These are phyloP conservation scores for Eristalis intricaria DNA, from an alignment of 2,888 invertebrate genomes.

Conservation along the genomic window DNA sequence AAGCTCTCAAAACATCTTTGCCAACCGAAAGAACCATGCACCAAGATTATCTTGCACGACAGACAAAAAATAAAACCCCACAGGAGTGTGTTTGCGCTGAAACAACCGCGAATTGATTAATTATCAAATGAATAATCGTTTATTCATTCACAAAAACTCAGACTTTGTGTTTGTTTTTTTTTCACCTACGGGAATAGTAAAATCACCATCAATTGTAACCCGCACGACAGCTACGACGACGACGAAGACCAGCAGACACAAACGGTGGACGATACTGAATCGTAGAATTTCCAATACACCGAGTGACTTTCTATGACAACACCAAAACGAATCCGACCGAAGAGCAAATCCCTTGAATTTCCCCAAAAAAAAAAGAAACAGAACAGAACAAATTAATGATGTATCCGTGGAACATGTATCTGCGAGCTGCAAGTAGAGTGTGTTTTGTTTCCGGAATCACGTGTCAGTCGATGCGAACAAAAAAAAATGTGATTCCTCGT, in stretches of 20 bases:
- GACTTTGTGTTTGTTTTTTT: not conserved
- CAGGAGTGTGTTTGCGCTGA: not conserved
- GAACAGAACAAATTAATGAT: not conserved
- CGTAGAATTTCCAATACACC: constrained; percentile 4
- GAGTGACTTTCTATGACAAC: constrained; percentile 17
- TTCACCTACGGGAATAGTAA: not conserved
- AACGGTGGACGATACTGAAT: constrained; percentile 19
- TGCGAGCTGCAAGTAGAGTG: not conserved
- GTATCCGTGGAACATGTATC: not conserved
- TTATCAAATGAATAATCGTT: not conserved
- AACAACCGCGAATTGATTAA: not conserved
- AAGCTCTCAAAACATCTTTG: not conserved
- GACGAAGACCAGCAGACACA: constrained; percentile 1
- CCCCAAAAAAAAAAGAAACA: not conserved
- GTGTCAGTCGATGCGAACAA: constrained; percentile 13
- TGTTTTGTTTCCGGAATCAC: constrained; percentile 26
- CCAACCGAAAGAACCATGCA: not conserved
- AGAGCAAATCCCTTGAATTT: constrained; percentile 10
- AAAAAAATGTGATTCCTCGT: constrained; percentile 2
- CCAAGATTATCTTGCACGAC: not conserved
- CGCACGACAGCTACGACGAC: not conserved
- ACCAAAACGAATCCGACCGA: not conserved
- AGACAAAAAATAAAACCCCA: not conserved
- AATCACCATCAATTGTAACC: constrained; percentile 10
- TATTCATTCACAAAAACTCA: constrained; percentile 12